Evolutionary conservation across 1,140 invertebrate species (phyloP), one percentile per base, ranked within the genome.

Genomic region (Scaptomyza montana): DNA sequence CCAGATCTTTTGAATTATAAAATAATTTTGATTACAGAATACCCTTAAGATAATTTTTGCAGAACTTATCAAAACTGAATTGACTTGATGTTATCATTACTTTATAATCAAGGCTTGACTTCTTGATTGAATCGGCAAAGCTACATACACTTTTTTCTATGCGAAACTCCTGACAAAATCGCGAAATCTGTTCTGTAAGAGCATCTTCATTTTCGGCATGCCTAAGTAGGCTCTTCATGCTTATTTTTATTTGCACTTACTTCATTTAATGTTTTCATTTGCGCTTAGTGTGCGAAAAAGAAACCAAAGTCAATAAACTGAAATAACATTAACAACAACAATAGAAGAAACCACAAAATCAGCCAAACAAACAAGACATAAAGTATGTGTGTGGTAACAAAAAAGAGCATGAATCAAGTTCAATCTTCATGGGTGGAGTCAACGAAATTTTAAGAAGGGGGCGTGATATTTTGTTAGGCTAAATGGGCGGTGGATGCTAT

Each of bases 241-340:
- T 61, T 57, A 50, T 67, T 68, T 62, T 46, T 84, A 80, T 84
- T 84, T 84, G 77, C 80, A 80, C 63, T 84, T 74, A 77, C 77
- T 85, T 76, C 80, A 64, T 57, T 63, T 68, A 54, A 74, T 80
- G 76, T 82, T 82, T 74, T 63, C 55, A 64, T 76, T 74, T 73
- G 21, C 55, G 81, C 77, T 84, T 80, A 80, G 64, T 80, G 68
- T 80, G 80, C 80, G 72, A 82, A 82, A 82, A 76, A 73, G 62
- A 60, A 77, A 77, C 65, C 82, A 85, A 81, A 87, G 81, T 87
- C 81, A 85, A 85, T 86, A 85, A 85, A 85, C 80, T 69, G 80
- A 85, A 51, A 67, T 65, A 56, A 56, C 33, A 56, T 64, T 47
- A 68, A 45, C 49, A 68, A 65, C 45, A 85, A 78, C 65, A 68